Base-by-base conservation (phyloP, 1,140 invertebrate genomes). In the Polypedilum pembai region DNA sequence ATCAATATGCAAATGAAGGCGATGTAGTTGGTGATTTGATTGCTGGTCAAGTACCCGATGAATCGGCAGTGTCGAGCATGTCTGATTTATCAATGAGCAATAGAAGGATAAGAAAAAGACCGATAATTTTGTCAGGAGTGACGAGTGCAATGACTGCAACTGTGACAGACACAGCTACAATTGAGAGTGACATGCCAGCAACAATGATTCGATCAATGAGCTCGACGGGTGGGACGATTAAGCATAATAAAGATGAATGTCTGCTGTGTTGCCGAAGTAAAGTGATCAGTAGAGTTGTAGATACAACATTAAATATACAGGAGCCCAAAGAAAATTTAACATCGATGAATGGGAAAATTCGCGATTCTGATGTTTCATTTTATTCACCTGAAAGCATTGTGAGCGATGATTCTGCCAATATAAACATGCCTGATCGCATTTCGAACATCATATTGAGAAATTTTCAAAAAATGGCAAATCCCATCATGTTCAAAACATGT, bases 401-500 rank as follows among this genome's bases (percentile, higher is more conserved):
- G 7, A 82, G 80, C 65, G 81, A 82, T 41, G 81, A 82, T 24
- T 80, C 78, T 56, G 65, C 65, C 0, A 20, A 69, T 10, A 69
- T 10, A 20, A 69, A 69, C 7, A 74, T 81, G 66, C 78, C 78
- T 17, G 81, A 82, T 76, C 79, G 78, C 41, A 73, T 85, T 5
- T 81, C 80, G 0, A 82, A 83, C 8, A 86, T 88, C 76, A 87
- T 91, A 74, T 79, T 86, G 77, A 88, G 87, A 80, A 87, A 87
- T 80, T 85, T 85, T 45, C 87, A 89, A 79, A 85, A 88, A 40
- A 81, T 92, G 77, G 85, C 88, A 1, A 92, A 91, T 83, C 90
- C 90, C 33, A 84, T 90, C 40, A 86, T 87, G 81, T 87, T 86
- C 75, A 88, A 89, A 78, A 84, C 87, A 63, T 89, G 88, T 76